A percentile compares a stretch with the other conserved stretches of the same genome.
phyloP scores from a whole-genome alignment of 1,140 invertebrate genomes.

The Pseudomyrmex dendroicus region DNA sequence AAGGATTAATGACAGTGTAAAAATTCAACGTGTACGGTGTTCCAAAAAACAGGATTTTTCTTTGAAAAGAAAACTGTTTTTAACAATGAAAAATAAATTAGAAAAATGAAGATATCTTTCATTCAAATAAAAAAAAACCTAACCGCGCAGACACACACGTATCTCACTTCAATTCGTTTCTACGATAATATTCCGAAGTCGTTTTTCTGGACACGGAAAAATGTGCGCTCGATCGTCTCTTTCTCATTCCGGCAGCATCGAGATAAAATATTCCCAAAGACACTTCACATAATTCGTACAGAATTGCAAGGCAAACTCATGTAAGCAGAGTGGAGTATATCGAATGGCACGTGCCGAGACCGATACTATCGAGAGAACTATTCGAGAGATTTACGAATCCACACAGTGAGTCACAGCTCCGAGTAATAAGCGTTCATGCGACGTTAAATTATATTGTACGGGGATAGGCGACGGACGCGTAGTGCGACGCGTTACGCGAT shows the following conservation, averaged over 20 bases:
- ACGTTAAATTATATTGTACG: conserved; percentile 50
- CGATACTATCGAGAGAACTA: background rate
- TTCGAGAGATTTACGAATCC: conserved; percentile 51
- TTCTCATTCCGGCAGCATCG: background rate
- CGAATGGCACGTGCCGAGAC: conserved; percentile 22
- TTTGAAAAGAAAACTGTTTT: too few species aligned
- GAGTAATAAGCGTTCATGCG: conserved; percentile 49
- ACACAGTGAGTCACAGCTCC: conserved; percentile 18
- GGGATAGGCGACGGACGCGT: background rate
- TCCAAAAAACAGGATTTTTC: too few species aligned
- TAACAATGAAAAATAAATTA: too few species aligned
- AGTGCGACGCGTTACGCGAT: conserved; percentile 4
- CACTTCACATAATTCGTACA: conserved; percentile 9
- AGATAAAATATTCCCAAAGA: conserved; percentile 42
- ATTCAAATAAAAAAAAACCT: too few species aligned
- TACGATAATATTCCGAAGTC: conserved; percentile 27
- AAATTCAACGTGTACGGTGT: too few species aligned
- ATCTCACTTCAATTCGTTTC: conserved; percentile 15
- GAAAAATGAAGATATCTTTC: too few species aligned
- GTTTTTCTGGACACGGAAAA: background rate
- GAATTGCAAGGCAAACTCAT: conserved; percentile 8
- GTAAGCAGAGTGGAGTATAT: background rate
- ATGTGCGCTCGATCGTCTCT: conserved; percentile 13
- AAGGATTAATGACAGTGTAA: too few species aligned
- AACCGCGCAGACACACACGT: background rate